Conservation (phyloP, 1,140 invertebrate genomes). For the Eulimnadia texana region DNA sequence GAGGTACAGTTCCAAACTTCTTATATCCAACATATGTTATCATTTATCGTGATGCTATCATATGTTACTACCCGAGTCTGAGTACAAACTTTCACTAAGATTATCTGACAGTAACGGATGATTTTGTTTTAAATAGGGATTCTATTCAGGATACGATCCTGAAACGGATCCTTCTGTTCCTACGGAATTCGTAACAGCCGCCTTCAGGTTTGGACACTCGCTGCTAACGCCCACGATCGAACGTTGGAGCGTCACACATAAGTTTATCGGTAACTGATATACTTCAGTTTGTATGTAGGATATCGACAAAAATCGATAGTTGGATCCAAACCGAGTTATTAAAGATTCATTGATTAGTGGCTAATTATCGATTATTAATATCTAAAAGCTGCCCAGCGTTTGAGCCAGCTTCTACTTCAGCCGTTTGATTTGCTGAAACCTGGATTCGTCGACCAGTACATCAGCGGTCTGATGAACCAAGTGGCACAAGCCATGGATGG, state of each 20-base stretch:
- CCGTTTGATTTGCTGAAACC: constrained; percentile 37
- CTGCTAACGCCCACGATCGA: constrained; percentile 35
- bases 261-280: constrained; percentile 35
- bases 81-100: too few species aligned
- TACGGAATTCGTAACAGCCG: constrained; percentile 31
- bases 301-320: too few species aligned
- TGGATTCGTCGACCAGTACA: constrained; percentile 34
- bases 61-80: too few species aligned
- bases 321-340: too few species aligned
- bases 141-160: constrained; percentile 41
- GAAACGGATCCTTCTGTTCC: constrained; percentile 31
- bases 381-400: constrained; percentile 29
- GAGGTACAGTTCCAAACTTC: constrained; percentile 23
- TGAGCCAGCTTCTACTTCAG: constrained; percentile 32
- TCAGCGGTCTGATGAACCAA: constrained; percentile 37
- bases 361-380: neutral
- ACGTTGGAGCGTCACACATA: constrained; percentile 35
- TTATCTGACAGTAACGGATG: neutral
- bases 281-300: too few species aligned
- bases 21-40: too few species aligned
- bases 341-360: too few species aligned
- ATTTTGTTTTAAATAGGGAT: constrained; percentile 27
- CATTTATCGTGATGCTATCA: too few species aligned
- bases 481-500: constrained; percentile 37
- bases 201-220: constrained; percentile 37